A percentile compares a stretch with the other conserved stretches of the same genome.
These are phyloP conservation scores for Bilobella aurantiaca DNA, from an alignment of 1,140 invertebrate genomes.

Conservation along the genomic window DNA sequence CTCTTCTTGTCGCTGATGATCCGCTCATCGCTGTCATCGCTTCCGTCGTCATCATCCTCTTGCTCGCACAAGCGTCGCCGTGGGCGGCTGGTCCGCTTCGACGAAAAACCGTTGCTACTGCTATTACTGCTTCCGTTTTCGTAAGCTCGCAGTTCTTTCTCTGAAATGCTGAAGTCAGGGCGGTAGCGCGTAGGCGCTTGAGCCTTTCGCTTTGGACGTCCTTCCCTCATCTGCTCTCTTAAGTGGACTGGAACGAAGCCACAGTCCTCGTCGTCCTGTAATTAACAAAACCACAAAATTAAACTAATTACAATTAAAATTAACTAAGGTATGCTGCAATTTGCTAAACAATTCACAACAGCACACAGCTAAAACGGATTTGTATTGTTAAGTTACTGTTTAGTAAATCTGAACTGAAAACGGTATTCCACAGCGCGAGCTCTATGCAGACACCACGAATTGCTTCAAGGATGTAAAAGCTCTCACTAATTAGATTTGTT, in stretches of 20 bases:
- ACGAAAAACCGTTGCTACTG: neutral
- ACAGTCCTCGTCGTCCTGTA: constrained; percentile 3
- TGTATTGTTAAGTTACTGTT: no score
- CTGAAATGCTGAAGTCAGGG: neutral
- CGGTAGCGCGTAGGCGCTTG: constrained; percentile 1
- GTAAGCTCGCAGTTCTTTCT: neutral
- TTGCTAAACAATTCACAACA: no score
- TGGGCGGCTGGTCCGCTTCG: neutral
- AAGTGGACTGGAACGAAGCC: neutral
- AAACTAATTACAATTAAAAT: no score
- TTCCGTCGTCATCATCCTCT: constrained; percentile 2
- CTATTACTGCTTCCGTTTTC: constrained; percentile 1
- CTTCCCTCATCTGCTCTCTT: neutral
- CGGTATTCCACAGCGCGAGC: no score
- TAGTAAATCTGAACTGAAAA: no score
- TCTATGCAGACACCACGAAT: no score
- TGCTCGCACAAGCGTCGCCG: neutral
- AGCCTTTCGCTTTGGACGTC: neutral
- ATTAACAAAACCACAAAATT: neutral
- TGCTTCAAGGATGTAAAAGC: no score
- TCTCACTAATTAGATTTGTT: neutral
- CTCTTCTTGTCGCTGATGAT: neutral
- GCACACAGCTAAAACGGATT: no score
- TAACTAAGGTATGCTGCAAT: no score
- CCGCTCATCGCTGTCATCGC: constrained; percentile 1